Evolutionary conservation across 2,113 vertebrate species (phyloP).

Genomic region (Murina feae): DNA sequence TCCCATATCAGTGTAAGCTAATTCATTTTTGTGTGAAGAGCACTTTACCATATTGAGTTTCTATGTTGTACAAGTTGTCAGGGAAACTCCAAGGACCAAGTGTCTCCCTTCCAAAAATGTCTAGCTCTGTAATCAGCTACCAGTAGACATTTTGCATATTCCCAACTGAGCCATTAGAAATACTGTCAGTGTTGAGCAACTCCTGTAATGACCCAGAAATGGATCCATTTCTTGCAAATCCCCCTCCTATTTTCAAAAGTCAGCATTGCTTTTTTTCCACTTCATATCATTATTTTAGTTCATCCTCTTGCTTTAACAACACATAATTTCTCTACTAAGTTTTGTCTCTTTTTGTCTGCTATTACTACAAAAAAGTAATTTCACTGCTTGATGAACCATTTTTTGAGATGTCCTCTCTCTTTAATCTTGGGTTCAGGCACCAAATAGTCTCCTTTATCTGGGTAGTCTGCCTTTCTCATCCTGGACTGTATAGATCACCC

Average conservation of each 20-base stretch:
- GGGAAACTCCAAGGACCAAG: neutral
- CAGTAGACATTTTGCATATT: neutral
- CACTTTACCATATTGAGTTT: neutral
- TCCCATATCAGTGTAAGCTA: neutral
- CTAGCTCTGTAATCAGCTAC: neutral
- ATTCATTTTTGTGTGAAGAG: neutral
- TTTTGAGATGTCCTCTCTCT: slow-evolving; percentile 22
- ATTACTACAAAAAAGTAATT: slow-evolving; percentile 26
- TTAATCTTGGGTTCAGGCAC: neutral
- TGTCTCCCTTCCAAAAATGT: neutral
- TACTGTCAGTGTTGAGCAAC: neutral
- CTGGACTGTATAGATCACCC: neutral
- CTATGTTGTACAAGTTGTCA: neutral
- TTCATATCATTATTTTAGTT: neutral
- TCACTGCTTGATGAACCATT: neutral
- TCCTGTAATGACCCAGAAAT: neutral
- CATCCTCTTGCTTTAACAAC: slow-evolving; percentile 21
- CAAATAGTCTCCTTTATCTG: neutral
- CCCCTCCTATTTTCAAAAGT: neutral
- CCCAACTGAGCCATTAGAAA: neutral
- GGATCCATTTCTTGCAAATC: neutral
- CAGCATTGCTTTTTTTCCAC: neutral
- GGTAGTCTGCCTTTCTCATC: neutral
- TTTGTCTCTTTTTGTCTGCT: slow-evolving; percentile 6
- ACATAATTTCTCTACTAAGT: neutral